Percentiles rank a stretch among this genome's conserved stretches.
Conservation (phyloP, 2,888 invertebrate genomes). For the Pheosia gnoma region DNA sequence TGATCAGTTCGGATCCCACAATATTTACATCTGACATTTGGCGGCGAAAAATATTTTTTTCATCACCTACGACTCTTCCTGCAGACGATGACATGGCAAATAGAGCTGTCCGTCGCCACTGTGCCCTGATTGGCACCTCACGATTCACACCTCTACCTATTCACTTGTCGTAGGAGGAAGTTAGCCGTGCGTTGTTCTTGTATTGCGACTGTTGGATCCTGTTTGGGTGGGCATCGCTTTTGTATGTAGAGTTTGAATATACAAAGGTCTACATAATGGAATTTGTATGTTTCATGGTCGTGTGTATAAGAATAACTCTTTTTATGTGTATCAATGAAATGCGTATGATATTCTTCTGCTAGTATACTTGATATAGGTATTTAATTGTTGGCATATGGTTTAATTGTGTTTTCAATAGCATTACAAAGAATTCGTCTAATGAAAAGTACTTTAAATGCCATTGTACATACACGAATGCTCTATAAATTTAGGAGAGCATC, state of each 20-base stretch:
- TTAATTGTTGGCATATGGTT: too few relatives aligned
- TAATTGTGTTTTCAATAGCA: too few relatives aligned
- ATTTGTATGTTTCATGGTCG: slow-evolving; percentile 5
- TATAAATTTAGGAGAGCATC: too few relatives aligned
- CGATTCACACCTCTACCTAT: slow-evolving; percentile 38
- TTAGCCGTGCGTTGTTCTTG: slow-evolving; percentile 22
- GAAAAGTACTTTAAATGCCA: too few relatives aligned
- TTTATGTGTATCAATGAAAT: too few relatives aligned
- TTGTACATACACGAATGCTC: too few relatives aligned
- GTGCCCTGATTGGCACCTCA: slow-evolving; percentile 35
- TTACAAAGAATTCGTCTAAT: too few relatives aligned
- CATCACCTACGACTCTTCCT: slow-evolving; percentile 42
- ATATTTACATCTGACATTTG: not conserved
- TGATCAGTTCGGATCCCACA: slow-evolving; percentile 20
- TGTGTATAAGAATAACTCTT: not conserved
- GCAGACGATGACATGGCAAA: slow-evolving; percentile 43
- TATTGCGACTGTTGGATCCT: slow-evolving; percentile 22
- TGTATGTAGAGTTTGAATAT: slow-evolving; percentile 23
- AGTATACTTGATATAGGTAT: too few relatives aligned
- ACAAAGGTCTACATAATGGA: slow-evolving; percentile 1
- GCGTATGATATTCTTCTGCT: too few relatives aligned
- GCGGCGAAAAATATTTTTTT: slow-evolving; percentile 28
- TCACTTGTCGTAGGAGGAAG: slow-evolving; percentile 41
- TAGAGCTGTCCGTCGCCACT: slow-evolving; percentile 45
- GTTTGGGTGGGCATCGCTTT: slow-evolving; percentile 25